These are phyloP conservation scores for Brevimyrus niger DNA, from an alignment of 2,113 vertebrate species.

Conservation along the genomic window DNA sequence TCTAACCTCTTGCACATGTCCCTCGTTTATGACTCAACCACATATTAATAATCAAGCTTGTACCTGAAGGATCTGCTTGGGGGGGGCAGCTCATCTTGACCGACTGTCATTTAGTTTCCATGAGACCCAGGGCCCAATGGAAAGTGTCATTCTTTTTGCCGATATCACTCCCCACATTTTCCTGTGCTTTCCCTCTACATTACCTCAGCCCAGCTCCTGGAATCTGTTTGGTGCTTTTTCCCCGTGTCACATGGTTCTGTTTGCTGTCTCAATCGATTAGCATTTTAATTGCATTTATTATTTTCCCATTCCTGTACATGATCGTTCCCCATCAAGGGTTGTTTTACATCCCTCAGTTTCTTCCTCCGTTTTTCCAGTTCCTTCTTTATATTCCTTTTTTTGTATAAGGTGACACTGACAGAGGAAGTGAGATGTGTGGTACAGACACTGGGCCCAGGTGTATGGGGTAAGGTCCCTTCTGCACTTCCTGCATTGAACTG, in stretches of 20 bases:
- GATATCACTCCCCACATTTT: not conserved
- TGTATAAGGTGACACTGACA: not conserved
- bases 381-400: not conserved
- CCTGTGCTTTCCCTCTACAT: not conserved
- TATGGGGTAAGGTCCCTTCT: not conserved
- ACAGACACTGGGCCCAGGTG: not conserved
- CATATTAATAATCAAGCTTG: not conserved
- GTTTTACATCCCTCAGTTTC: not conserved
- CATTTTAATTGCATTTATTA: not conserved
- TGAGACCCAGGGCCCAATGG: not conserved
- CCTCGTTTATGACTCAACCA: not conserved
- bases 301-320: not conserved
- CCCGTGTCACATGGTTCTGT: not conserved
- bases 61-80: not conserved
- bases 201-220: not conserved
- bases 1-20: not conserved
- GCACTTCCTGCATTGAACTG: not conserved
- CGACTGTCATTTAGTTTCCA: not conserved
- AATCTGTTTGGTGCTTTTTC: not conserved
- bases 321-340: not conserved
- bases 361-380: not conserved
- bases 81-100: not conserved
- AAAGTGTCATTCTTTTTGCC: not conserved
- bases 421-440: not conserved
- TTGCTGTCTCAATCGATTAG: not conserved